Evolutionary conservation across 1,140 invertebrate genomes (phyloP).

Genomic region (Papilio aristodemus): DNA sequence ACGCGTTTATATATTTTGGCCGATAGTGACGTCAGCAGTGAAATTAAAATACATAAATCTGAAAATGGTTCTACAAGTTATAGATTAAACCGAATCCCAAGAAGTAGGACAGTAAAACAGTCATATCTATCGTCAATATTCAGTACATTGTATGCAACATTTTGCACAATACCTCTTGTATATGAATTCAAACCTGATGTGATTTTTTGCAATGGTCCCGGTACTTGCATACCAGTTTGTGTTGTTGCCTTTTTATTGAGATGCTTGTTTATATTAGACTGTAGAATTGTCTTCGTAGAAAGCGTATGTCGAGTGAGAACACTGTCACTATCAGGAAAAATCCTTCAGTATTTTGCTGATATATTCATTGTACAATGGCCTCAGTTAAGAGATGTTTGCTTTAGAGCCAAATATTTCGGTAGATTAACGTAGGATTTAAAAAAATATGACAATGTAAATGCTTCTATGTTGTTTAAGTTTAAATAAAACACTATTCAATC

Average conservation of each 20-base stretch:
- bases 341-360: constrained; percentile 92
- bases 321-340: constrained; percentile 93
- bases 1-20: constrained; percentile 91
- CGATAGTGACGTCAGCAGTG: constrained; percentile 89
- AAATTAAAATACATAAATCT: constrained; percentile 82
- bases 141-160: constrained; percentile 87
- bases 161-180: constrained; percentile 86
- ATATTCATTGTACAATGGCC: constrained; percentile 96
- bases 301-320: constrained; percentile 95
- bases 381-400: constrained; percentile 82
- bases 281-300: constrained; percentile 94
- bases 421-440: constrained; percentile 77
- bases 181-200: constrained; percentile 87
- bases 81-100: constrained; percentile 84
- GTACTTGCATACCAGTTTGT: constrained; percentile 95
- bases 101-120: constrained; percentile 94
- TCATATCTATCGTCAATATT: constrained; percentile 89
- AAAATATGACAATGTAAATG: neutral
- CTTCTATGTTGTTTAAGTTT: neutral
- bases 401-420: constrained; percentile 84
- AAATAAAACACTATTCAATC: constrained; percentile 26
- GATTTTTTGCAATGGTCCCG: constrained; percentile 96
- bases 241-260: constrained; percentile 85
- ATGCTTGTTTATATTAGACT: constrained; percentile 84
- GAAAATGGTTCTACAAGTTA: constrained; percentile 71